Conservation (phyloP, 2,888 invertebrate species). For the Therioaphis trifolii region DNA sequence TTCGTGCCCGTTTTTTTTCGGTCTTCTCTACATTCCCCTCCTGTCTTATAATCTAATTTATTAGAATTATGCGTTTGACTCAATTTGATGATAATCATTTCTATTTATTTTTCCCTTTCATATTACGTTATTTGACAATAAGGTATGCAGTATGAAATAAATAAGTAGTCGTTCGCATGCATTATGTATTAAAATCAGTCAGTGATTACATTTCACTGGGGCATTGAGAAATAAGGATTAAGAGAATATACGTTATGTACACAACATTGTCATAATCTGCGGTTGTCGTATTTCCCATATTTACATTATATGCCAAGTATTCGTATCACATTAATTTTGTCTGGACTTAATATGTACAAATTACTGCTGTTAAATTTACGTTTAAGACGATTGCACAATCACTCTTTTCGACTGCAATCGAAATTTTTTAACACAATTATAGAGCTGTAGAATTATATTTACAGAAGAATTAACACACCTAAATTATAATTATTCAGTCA, state of each 20-base stretch:
- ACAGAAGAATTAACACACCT: no score
- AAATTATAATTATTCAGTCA: no score
- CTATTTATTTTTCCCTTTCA: not conserved
- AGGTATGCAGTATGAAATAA: not conserved
- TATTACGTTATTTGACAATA: not conserved
- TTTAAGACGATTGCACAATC: no score
- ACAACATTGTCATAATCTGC: no score
- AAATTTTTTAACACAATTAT: no score
- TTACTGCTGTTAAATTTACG: no score
- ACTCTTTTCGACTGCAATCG: no score
- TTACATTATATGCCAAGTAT: no score
- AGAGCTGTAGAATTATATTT: no score
- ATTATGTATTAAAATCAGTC: not conserved
- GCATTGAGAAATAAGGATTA: constrained; percentile 3
- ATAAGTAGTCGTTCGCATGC: not conserved
- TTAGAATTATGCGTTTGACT: not conserved
- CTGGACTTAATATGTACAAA: no score
- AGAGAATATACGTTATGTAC: not conserved
- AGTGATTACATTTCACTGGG: not conserved
- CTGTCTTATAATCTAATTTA: constrained; percentile 17
- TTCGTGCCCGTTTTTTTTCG: not conserved
- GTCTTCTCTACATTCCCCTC: not conserved
- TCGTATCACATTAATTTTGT: no score
- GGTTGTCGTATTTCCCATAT: no score
- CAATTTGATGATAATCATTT: constrained; percentile 1